Evolutionary conservation across 2,888 invertebrate species (phyloP), one percentile per base, ranked within the genome.

Genomic region (Bombylius discolor): DNA sequence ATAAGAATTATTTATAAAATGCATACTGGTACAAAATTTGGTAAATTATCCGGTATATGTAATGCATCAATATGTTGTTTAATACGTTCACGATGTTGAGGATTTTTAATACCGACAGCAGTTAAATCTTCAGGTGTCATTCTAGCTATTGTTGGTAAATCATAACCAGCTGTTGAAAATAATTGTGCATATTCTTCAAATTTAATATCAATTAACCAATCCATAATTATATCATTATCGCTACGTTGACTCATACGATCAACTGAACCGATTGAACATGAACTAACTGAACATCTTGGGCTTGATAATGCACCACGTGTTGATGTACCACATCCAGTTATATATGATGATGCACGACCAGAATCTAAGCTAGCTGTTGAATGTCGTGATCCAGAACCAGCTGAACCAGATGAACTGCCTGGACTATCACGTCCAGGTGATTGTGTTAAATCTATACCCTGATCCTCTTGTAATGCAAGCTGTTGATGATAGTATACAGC

Each of bases 81-180:
- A 68, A 99, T 81, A 66, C 90, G 83, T 73, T 97, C 97, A 64
- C 98, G 81, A 75, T 98, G 97, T 72, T 92, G 90, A 45, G 99
- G 98, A 76, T 97, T 96, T 70, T 95, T 96, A 65, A 99, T 95
- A 66, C 88, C 88, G 68, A 89, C 87, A 54, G 87, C 88, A 49
- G 88, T 88, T 65, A 89, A 80, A 77, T 89, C 94, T 77, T 98
- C 97, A 0, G 99, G 98, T 13, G 98, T 99, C 95, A 98, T 97
- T 64, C 96, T 81, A n/a, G 96, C 91, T 68, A 98, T 93, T 3
- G 98, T 98, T 34, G 94, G 89, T 77, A 99, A 83, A 77, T 99
- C 98, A 73, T 99, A 99, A 45, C 98, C 98, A 13, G 97, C 95
- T 47, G 89, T 85, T 60, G 92, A 82, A 75, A 99, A 98, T 57